phyloP scores from a whole-genome alignment of 2,113 vertebrate species.

The Brachyhypopomus gauderio region DNA sequence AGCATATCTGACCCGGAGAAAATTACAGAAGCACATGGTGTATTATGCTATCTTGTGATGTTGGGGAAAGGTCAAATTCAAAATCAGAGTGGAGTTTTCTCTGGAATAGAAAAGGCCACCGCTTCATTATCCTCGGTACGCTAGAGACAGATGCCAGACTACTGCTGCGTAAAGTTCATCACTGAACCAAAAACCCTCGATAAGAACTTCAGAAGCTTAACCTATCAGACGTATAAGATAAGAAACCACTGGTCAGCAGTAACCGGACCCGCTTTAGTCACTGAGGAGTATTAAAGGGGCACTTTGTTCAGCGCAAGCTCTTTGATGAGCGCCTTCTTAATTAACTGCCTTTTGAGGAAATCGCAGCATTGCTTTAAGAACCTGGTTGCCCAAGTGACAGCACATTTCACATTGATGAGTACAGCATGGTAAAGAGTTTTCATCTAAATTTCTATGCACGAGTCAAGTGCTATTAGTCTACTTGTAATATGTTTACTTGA shows the following conservation, averaged over 20 bases:
- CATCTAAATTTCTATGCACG: background rate
- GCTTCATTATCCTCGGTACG: constrained; percentile 22
- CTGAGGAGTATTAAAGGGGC: constrained; percentile 4
- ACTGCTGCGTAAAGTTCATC: constrained; percentile 36
- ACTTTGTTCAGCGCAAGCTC: background rate
- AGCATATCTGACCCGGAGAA: background rate
- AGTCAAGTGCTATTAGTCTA: too few relatives aligned
- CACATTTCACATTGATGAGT: background rate
- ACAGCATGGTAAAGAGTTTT: background rate
- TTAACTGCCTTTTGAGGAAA: background rate
- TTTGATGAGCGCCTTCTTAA: constrained; percentile 29
- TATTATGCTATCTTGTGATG: constrained; percentile 27
- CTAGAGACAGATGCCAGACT: background rate
- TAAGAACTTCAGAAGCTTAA: constrained; percentile 18
- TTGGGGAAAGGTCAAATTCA: constrained; percentile 32
- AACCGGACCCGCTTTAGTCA: background rate
- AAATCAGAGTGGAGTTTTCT: background rate
- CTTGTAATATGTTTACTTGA: too few relatives aligned
- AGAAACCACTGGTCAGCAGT: background rate
- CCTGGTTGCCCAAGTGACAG: background rate
- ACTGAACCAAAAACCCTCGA: constrained; percentile 26
- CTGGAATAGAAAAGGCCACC: constrained; percentile 36
- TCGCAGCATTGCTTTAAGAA: background rate
- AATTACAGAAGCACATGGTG: background rate
- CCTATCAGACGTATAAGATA: constrained; percentile 37